These are phyloP conservation scores for Onychostoma macrolepis DNA, from an alignment of 2,113 vertebrate genomes.

Conservation along the genomic window DNA sequence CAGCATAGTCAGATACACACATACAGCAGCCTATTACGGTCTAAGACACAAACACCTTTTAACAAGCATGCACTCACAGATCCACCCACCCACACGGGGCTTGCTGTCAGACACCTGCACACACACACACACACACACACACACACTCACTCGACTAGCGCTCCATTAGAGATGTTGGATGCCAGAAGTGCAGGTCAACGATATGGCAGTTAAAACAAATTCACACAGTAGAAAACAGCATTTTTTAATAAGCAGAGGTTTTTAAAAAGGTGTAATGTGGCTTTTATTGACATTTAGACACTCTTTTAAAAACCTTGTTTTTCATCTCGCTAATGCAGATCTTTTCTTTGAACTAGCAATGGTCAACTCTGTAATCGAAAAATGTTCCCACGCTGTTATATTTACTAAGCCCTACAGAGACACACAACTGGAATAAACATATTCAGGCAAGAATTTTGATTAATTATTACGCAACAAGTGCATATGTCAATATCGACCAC, in stretches of 20 bases:
- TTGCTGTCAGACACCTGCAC: conserved; percentile 35
- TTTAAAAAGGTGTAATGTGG: not conserved
- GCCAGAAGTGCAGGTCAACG: conserved; percentile 14
- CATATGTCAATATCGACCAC: not conserved
- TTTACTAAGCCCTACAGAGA: not conserved
- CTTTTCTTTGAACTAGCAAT: not conserved
- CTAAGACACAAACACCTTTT: conserved; percentile 40
- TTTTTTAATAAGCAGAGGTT: conserved; percentile 15
- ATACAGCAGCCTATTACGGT: conserved; percentile 4
- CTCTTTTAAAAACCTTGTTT: conserved; percentile 12
- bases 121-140: conserved; percentile 12
- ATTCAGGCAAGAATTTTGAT: not conserved
- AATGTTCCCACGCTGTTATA: conserved; percentile 25
- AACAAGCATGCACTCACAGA: conserved; percentile 31
- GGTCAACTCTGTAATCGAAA: conserved; percentile 24
- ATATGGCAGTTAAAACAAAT: conserved; percentile 31
- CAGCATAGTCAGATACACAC: conserved; percentile 12
- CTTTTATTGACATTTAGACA: conserved; percentile 29
- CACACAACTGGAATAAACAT: conserved; percentile 18
- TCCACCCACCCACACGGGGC: conserved; percentile 28
- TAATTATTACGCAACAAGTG: not conserved
- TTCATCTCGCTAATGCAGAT: conserved; percentile 5
- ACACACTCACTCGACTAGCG: not conserved
- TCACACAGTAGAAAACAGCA: not conserved
- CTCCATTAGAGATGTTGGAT: conserved; percentile 26